Conservation (phyloP, 2,113 vertebrate species). For the Orientallactaga bullata region DNA sequence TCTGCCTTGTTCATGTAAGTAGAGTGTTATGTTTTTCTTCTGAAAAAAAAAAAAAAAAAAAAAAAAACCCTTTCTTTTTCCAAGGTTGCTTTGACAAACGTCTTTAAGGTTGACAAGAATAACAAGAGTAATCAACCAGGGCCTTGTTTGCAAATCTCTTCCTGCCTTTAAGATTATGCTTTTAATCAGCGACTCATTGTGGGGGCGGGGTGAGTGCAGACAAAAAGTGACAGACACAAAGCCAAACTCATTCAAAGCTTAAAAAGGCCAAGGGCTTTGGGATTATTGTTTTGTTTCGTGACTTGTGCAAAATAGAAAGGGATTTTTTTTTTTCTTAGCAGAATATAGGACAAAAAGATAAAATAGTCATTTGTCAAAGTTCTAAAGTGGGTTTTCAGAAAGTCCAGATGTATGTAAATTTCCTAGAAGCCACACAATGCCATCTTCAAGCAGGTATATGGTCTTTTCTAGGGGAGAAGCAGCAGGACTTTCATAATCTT, state of each 20-base stretch:
- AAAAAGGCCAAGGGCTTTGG: background rate
- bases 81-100: conserved; percentile 23
- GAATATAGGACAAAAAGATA: background rate
- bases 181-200: background rate
- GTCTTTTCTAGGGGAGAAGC: background rate
- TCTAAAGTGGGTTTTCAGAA: background rate
- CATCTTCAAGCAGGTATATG: accelerated
- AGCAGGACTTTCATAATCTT: background rate
- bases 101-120: background rate
- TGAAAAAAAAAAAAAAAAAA: conserved; percentile 34
- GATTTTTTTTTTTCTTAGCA: background rate
- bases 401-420: background rate
- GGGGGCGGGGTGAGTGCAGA: background rate
- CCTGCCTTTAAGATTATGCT: background rate
- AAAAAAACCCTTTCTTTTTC: background rate
- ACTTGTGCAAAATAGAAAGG: background rate
- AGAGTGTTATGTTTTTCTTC: conserved; percentile 22
- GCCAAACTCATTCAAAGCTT: background rate
- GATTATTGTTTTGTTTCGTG: background rate
- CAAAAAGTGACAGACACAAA: background rate
- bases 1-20: conserved; percentile 1
- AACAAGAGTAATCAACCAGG: background rate
- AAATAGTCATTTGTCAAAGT: background rate
- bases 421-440: accelerated
- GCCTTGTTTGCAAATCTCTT: background rate